phyloP scores from a whole-genome alignment of 2,113 vertebrate genomes.

The Tichodroma muraria region DNA sequence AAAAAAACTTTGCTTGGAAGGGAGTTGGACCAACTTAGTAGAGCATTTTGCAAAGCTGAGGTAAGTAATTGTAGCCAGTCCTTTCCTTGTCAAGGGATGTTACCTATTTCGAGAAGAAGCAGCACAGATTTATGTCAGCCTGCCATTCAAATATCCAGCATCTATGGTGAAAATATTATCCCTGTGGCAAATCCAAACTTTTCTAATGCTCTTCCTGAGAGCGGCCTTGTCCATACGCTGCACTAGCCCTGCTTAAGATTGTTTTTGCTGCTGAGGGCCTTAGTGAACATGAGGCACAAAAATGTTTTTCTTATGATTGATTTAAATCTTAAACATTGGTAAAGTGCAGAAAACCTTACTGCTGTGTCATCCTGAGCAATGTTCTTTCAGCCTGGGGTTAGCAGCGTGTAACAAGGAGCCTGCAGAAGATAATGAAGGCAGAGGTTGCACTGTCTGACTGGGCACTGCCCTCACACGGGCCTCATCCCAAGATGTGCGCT shows the following conservation, averaged over 20 bases:
- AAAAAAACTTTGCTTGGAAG: not conserved
- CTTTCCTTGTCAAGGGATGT: not conserved
- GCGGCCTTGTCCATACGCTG: accelerated
- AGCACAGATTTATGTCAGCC: not conserved
- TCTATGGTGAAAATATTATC: not conserved
- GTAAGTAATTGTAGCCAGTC: not conserved
- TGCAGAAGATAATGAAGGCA: not conserved
- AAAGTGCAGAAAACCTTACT: not conserved
- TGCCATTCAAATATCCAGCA: not conserved
- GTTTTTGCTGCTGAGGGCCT: not conserved
- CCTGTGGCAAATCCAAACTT: not conserved
- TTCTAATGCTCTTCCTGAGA: not conserved
- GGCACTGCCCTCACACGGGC: not conserved
- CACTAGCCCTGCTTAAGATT: not conserved
- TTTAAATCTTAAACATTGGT: not conserved
- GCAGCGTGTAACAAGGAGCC: not conserved
- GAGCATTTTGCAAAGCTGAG: not conserved
- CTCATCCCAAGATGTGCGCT: not conserved
- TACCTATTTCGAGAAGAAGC: not conserved
- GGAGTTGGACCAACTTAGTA: not conserved
- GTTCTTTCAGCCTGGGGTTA: not conserved
- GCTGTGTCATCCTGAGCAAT: not conserved
- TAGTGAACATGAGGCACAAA: not conserved
- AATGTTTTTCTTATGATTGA: not conserved
- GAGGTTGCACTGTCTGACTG: not conserved